Evolutionary conservation across 1,140 invertebrate genomes (phyloP), one percentile per base, ranked within the genome.

Genomic region (Meloidogyne floridensis): DNA sequence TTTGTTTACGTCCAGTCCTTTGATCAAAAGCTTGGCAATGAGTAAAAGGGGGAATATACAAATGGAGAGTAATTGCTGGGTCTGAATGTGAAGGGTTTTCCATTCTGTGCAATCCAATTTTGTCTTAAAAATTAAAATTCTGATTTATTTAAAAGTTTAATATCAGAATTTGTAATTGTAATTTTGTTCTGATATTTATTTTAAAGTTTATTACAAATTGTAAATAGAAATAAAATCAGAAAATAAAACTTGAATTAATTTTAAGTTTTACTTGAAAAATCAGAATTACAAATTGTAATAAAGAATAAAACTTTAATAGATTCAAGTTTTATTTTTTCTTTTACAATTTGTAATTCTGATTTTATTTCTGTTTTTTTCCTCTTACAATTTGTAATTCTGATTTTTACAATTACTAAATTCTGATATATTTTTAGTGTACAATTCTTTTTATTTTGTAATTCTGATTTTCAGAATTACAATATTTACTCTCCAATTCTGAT

Each of bases 41-140:
- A 73, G 94, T 92, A 90, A 96, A 99, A 1, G 97, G 96, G 0
- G 97, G 97, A 86, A 94, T 95, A 91, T 99, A 99, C 0, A 99
- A 92, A 89, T 99, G 97, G 15, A 99, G 91, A 10, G 95, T 96
- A 0, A 98, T 94, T 0, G 96, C 94, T 3, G 93, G 92, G 86
- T 97, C 94, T 0, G 93, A 92, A 87, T 96, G 94, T 43, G 95
- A 96, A 0, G 94, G 92, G 90, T 99, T 99, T 92, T 97, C 96
- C 80, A 99, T 95, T 3, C 97, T 93, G 91, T 99, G 97, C 6
- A 99, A 92, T 1, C 97, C 97, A 81, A 98, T 90, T 0, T 94
- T 93, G 92, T 98, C 96, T 98, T 89, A 43, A 90, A 86, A 65
- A 51, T 42, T 32, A 1, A 32, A 51, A 80, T 65, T 65, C 59